Evolutionary conservation across 2,797 vertebrate species (phyloP), one percentile per base, ranked within the genome.

Genomic region (Lophius americanus): DNA sequence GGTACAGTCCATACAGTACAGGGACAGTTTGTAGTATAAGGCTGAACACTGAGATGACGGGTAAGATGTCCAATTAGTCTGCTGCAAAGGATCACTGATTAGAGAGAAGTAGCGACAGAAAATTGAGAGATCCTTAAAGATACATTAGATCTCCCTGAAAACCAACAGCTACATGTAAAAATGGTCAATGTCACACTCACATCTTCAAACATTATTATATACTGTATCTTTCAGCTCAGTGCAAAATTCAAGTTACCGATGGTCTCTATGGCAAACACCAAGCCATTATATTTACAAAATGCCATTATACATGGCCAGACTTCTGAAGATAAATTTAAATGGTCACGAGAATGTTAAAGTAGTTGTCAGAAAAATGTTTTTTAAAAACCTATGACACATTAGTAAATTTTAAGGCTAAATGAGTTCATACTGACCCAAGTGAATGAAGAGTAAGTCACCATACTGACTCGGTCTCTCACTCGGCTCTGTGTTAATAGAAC

Each of bases 61-160:
- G 78, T 90, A 92, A 92, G 91, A 91, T 91, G 88, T 77, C 54
- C 47, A 61, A 59, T 82, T 83, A 65, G 61, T 83, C 60, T 71
- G 67, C 50, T 58, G 53, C 64, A 64, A 64, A 86, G 39, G 55
- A 60, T 75, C 57, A 59, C 70, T 74, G 51, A 33, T 42, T 33
- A 12, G 43, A n/a, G n/a, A n/a, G 36, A 50, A 39, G 37, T 35
- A 49, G 58, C 48, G 38, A 69, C 39, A 39, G 0, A 67, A 54
- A 58, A 70, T 44, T 58, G 37, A 60, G 39, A 23, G 23, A 23
- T 23, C 23, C 23, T 23, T 23, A 23, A 23, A 23, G 23, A 23
- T 23, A 23, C 23, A 23, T 23, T 23, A 23, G 23, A 23, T 23
- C 23, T 23, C 23, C 23, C 23, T 23, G 23, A 23, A 23, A 23